These are phyloP conservation scores for Aphaenogaster rudis DNA, from an alignment of 1,140 invertebrate species.

Conservation along the genomic window DNA sequence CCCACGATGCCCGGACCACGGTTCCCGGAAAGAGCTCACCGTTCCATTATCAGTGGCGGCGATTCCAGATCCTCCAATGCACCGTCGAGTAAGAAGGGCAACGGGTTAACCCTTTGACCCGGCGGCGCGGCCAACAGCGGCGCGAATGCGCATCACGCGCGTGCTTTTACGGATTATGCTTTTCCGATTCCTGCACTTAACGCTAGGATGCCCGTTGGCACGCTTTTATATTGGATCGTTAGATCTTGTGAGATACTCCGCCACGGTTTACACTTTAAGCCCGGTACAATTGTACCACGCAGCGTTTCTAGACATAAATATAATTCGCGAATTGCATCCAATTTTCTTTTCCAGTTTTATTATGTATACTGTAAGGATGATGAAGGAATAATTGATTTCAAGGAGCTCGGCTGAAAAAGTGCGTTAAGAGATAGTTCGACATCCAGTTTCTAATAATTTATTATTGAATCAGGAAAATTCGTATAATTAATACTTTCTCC, in stretches of 20 bases:
- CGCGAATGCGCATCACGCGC: conserved; percentile 47
- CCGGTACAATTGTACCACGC: background rate
- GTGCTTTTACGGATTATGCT: conserved; percentile 51
- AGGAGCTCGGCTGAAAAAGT: background rate
- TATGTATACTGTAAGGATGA: background rate
- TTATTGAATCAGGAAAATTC: background rate
- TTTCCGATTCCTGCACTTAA: conserved; percentile 54
- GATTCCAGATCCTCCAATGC: conserved; percentile 55
- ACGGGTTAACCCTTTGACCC: conserved; percentile 26
- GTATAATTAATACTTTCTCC: background rate
- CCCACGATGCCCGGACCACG: conserved; percentile 21
- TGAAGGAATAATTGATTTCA: background rate
- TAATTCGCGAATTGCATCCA: background rate
- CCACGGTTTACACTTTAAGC: background rate
- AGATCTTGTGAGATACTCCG: background rate
- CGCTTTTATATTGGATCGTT: conserved; percentile 36
- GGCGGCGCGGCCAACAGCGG: background rate
- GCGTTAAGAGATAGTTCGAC: background rate
- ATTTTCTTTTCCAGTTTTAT: background rate
- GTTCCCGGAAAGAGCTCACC: conserved; percentile 11
- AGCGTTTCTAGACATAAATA: background rate
- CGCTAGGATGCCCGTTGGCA: background rate
- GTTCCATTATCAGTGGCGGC: conserved; percentile 67
- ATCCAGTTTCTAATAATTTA: conserved; percentile 5
- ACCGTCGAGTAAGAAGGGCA: conserved; percentile 43